Evolutionary conservation across 2,797 vertebrate genomes (phyloP).

Genomic region (Lepus townsendii): DNA sequence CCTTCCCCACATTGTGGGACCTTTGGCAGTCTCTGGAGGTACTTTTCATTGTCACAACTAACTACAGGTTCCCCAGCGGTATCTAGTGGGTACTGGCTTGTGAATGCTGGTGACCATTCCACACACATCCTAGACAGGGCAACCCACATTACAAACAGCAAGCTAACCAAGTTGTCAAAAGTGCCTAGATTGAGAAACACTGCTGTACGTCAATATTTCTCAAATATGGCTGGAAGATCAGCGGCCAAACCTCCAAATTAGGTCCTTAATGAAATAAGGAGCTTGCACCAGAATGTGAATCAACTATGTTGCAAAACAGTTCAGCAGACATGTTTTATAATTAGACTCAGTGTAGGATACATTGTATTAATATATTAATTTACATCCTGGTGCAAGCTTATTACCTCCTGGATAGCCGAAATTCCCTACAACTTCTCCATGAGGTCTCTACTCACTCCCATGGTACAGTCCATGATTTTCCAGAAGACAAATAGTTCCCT

Average conservation of each 20-base stretch:
- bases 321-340: not conserved
- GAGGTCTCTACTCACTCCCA: not conserved
- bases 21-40: not conserved
- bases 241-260: not conserved
- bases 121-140: too few species aligned
- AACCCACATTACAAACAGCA: not conserved
- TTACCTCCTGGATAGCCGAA: not conserved
- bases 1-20: rapidly evolving
- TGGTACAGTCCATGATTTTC: not conserved
- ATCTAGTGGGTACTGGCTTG: not conserved
- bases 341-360: not conserved
- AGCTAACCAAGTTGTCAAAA: not conserved
- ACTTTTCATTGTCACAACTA: not conserved
- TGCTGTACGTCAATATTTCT: not conserved
- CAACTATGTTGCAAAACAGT: not conserved
- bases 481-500: not conserved
- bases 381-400: not conserved
- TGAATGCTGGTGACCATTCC: not conserved
- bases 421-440: not conserved
- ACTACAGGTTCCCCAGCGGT: not conserved
- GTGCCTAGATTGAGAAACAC: not conserved
- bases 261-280: too few species aligned
- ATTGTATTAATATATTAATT: not conserved
- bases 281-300: not conserved
- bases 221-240: not conserved